These are phyloP conservation scores for Loxodonta africana DNA, from an alignment of 2,113 vertebrate genomes.

Conservation along the genomic window DNA sequence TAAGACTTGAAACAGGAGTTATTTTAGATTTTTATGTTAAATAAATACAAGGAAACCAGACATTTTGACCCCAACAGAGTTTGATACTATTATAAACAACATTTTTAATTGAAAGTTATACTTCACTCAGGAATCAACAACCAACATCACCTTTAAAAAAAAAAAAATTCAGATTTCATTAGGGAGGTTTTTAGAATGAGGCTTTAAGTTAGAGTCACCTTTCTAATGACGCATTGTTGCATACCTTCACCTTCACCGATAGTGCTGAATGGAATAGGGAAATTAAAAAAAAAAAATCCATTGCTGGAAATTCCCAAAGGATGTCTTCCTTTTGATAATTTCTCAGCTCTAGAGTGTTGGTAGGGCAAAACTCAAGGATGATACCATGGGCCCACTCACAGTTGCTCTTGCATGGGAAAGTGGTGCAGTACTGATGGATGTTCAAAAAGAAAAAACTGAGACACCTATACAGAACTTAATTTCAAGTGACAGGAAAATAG, in stretches of 20 bases:
- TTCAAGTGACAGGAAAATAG: background rate
- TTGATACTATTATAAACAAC: background rate
- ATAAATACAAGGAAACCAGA: background rate
- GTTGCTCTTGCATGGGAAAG: background rate
- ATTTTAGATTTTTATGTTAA: conserved; percentile 5
- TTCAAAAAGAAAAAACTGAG: background rate
- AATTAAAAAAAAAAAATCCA: background rate
- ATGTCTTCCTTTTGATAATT: background rate
- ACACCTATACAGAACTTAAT: background rate
- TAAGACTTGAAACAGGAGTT: background rate
- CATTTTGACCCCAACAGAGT: background rate
- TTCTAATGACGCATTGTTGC: background rate
- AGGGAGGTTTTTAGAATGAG: background rate
- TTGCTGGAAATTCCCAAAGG: background rate
- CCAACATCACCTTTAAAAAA: background rate
- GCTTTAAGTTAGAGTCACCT: background rate
- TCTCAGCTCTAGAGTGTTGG: background rate
- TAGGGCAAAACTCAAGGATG: background rate
- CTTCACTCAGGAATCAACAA: background rate
- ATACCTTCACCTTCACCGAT: background rate
- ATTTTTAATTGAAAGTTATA: background rate
- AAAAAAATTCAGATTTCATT: background rate
- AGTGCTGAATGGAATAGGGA: background rate
- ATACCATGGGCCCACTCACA: background rate
- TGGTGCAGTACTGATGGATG: too few species aligned